Evolutionary conservation across 2,888 invertebrate species (phyloP), one percentile per base, ranked within the genome.

Genomic region (Phragmatobia fuliginosa): DNA sequence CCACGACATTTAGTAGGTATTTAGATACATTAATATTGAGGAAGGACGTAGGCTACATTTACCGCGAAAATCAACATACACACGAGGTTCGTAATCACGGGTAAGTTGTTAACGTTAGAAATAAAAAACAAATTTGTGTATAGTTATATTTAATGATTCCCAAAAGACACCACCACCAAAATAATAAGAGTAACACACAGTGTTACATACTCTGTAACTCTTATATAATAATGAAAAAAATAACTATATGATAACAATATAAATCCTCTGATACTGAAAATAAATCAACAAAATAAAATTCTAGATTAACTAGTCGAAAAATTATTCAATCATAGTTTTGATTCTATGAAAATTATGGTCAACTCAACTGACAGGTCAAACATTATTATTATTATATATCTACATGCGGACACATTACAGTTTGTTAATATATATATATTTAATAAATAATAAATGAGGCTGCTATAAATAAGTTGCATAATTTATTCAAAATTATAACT

Each of bases 161-260:
- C 88, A 86, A 88, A 85, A 89, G 78, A 88, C 85, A 88, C 90
- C 90, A 83, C 79, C 87, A 90, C 88, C 89, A n/a, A 62, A 72
- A 66, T 41, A 64, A 33, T 64, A 64, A 45, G 52, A 63, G 80
- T 65, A 56, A 65, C 52, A 64, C 63, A 33, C 65, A 56, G 32
- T 36, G 56, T 78, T 82, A 77, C 83, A 78, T 71, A 63, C 32
- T 52, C 49, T 66, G 70, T 66, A 70, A 66, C 66, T 49, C 28
- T 71, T 33, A 3, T 36, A 59, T 36, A 66, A 70, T 71, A 69
- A 72, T 70, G 28, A 76, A 77, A 77, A 49, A 70, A 69, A 70
- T 65, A 76, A 73, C 71, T 72, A 16, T 28, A 65, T 28, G 36
- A 21, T 69, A 82, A 83, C 79, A 75, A 77, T 75, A 78, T 76